These are phyloP conservation scores for Cyclophora albipunctata DNA, from an alignment of 2,888 invertebrate genomes.

Conservation along the genomic window DNA sequence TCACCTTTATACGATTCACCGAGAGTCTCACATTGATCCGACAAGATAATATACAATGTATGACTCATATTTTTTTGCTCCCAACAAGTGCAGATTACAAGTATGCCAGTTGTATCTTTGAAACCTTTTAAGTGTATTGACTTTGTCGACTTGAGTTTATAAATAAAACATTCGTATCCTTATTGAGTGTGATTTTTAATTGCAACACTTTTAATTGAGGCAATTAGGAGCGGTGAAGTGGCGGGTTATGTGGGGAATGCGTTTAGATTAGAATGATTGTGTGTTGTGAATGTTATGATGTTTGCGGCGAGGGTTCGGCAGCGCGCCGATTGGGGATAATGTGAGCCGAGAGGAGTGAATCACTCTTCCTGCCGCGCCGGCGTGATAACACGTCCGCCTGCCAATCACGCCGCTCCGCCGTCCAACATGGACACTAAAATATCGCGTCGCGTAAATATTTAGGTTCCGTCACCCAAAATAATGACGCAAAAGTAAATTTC, in stretches of 20 bases:
- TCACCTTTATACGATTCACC: conserved; percentile 40
- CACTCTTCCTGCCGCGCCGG: conserved; percentile 64
- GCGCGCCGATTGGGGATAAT: conserved; percentile 47
- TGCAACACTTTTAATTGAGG: too few species aligned
- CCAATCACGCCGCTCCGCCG: conserved; percentile 54
- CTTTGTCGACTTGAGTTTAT: conserved; percentile 10
- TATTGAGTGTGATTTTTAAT: conserved; percentile 1
- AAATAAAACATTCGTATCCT: conserved; percentile 11
- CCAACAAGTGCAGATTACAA: conserved; percentile 21
- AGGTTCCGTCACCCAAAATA: conserved; percentile 28
- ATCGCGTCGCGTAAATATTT: conserved; percentile 40
- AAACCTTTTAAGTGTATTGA: conserved; percentile 23
- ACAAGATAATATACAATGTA: conserved; percentile 2
- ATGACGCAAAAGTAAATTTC: conserved; percentile 52
- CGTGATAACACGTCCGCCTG: conserved; percentile 68
- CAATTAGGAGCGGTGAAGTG: too few species aligned
- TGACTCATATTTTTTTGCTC: conserved; percentile 37
- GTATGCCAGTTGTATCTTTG: conserved; percentile 18
- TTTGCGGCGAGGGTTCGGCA: too few species aligned
- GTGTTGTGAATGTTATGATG: too few species aligned
- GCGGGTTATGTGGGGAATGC: too few species aligned
- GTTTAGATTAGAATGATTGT: too few species aligned
- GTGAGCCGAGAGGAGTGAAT: conserved; percentile 47
- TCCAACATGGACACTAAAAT: conserved; percentile 47
- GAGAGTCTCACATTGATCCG: conserved; percentile 27